Conservation (phyloP, 2,888 invertebrate species). For the Thumatha senex region DNA sequence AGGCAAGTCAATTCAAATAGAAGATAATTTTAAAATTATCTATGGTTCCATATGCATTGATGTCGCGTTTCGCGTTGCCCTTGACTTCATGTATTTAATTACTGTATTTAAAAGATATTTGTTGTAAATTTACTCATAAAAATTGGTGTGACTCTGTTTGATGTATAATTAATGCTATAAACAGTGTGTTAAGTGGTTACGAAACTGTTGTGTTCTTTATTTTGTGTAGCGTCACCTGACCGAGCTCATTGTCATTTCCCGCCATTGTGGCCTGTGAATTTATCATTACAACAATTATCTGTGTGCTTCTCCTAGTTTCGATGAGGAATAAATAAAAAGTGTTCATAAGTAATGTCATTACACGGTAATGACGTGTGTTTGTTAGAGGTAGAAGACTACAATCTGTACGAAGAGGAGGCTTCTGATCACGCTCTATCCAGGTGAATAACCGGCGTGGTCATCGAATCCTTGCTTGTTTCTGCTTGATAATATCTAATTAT, state of each 20-base stretch:
- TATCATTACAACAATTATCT: slow-evolving; percentile 50
- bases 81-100: slow-evolving; percentile 72
- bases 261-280: slow-evolving; percentile 79
- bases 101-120: slow-evolving; percentile 65
- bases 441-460: slow-evolving; percentile 80
- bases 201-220: slow-evolving; percentile 48
- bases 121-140: slow-evolving; percentile 43
- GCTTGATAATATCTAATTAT: slow-evolving; percentile 1
- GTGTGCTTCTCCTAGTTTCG: slow-evolving; percentile 46
- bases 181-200: slow-evolving; percentile 44
- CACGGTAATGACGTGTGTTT: slow-evolving; percentile 82
- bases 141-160: slow-evolving; percentile 31
- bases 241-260: slow-evolving; percentile 83
- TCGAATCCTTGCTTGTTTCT: slow-evolving; percentile 35
- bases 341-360: slow-evolving; percentile 78
- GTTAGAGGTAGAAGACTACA: slow-evolving; percentile 81
- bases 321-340: slow-evolving; percentile 61
- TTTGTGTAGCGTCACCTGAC: slow-evolving; percentile 81
- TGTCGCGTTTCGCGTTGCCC: slow-evolving; percentile 79
- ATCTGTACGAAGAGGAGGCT: slow-evolving; percentile 81
- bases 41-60: slow-evolving; percentile 63
- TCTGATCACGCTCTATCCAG: slow-evolving; percentile 81
- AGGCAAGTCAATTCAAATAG: neutral
- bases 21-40: slow-evolving; percentile 28
- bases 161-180: slow-evolving; percentile 41